A percentile compares a stretch with the other conserved stretches of the same genome.
Evolutionary conservation across 1,140 invertebrate species (phyloP).

Genomic region (Physella acuta): DNA sequence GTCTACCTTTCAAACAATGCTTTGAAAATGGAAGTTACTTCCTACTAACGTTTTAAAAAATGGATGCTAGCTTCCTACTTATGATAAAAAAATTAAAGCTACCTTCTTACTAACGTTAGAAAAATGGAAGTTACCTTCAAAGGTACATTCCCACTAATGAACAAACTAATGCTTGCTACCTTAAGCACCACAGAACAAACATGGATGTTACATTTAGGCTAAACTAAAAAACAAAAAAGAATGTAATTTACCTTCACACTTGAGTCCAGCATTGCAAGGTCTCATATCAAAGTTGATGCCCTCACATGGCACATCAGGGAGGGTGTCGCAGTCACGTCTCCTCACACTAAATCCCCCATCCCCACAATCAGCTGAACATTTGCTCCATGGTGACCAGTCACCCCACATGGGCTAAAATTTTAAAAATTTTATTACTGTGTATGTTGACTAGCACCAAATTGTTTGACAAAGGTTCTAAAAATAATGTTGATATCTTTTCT

Average conservation of each 20-base stretch:
- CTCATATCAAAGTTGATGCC: slow-evolving; percentile 18
- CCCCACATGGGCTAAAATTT: slow-evolving; percentile 15
- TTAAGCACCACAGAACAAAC: not conserved
- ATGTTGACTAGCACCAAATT: too few relatives aligned
- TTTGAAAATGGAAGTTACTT: too few relatives aligned
- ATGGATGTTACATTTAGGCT: not conserved
- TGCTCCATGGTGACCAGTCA: slow-evolving; percentile 6
- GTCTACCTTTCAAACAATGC: too few relatives aligned
- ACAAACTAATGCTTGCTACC: too few relatives aligned
- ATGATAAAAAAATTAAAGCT: not conserved
- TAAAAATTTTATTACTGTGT: too few relatives aligned
- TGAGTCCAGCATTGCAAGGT: slow-evolving; percentile 4
- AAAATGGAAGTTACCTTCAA: not conserved
- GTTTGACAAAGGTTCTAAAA: too few relatives aligned
- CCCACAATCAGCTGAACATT: slow-evolving; percentile 15
- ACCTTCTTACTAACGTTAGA: not conserved
- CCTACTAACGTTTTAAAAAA: not conserved
- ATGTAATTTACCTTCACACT: slow-evolving; percentile 13
- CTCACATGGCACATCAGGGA: slow-evolving; percentile 6
- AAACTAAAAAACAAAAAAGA: not conserved
- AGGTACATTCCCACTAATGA: too few relatives aligned
- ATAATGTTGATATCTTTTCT: too few relatives aligned
- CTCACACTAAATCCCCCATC: slow-evolving; percentile 19
- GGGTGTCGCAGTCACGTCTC: slow-evolving; percentile 13
- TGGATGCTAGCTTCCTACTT: not conserved